These are phyloP conservation scores for Melanophora roralis DNA, from an alignment of 2,888 invertebrate species.

Conservation along the genomic window DNA sequence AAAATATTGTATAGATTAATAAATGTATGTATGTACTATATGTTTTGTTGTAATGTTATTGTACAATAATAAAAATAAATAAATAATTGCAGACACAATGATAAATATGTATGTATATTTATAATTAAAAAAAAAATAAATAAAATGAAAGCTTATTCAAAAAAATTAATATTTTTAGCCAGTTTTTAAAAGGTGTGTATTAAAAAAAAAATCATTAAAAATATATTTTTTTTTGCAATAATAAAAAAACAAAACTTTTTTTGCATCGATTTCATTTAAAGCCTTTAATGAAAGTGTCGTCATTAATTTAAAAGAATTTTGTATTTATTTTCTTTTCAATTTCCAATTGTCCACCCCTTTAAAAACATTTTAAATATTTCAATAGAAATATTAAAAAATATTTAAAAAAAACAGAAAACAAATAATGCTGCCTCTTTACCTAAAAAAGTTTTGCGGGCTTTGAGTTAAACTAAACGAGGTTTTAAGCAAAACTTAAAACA, in stretches of 20 bases:
- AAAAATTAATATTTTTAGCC: conserved; percentile 36
- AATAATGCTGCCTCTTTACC: conserved; percentile 54
- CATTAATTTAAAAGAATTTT: no score
- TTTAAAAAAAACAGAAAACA: conserved; percentile 39
- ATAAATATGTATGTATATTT: no score
- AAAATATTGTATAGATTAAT: conserved; percentile 31
- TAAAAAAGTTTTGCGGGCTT: neutral
- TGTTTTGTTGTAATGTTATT: conserved; percentile 43
- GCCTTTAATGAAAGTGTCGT: no score
- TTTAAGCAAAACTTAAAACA: conserved; percentile 45
- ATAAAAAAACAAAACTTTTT: no score
- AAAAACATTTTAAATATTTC: conserved; percentile 20
- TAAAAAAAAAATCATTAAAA: conserved; percentile 1
- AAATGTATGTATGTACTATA: neutral
- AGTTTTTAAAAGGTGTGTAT: neutral
- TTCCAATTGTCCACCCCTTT: neutral
- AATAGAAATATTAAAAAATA: conserved; percentile 6
- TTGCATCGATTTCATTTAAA: no score
- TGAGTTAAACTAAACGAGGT: neutral
- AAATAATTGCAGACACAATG: conserved; percentile 63
- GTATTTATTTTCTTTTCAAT: neutral
- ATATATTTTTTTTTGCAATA: no score
- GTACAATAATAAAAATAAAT: conserved; percentile 60
- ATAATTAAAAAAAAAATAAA: conserved; percentile 35
- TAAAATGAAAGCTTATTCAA: conserved; percentile 40